phyloP scores from a whole-genome alignment of 2,113 vertebrate species.

The Daphoenositta chrysoptera region DNA sequence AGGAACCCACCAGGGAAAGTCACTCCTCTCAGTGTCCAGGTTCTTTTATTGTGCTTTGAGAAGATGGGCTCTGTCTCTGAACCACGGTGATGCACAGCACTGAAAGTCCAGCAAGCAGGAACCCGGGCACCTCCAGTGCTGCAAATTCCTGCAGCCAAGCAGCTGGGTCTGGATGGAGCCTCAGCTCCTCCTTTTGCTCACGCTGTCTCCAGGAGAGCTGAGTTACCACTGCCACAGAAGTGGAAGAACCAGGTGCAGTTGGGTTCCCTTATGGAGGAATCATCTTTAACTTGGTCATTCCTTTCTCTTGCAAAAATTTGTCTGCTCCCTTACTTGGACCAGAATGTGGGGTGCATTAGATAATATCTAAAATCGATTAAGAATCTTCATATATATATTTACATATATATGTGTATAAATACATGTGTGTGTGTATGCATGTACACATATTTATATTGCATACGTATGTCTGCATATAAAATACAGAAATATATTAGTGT shows the following conservation, averaged over 20 bases:
- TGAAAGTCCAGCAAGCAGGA: background rate
- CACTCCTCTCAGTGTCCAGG: background rate
- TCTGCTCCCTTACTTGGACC: background rate
- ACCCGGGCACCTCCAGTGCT: background rate
- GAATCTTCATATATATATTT: background rate
- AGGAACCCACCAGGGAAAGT: background rate
- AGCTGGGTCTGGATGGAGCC: background rate
- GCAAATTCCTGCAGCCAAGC: background rate
- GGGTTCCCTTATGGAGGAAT: background rate
- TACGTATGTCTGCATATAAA: background rate
- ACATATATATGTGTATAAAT: too few relatives aligned
- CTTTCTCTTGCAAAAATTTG: background rate
- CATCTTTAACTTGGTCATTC: background rate
- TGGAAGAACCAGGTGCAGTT: background rate
- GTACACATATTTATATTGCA: too few relatives aligned
- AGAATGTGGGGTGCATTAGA: background rate
- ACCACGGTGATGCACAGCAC: too few relatives aligned
- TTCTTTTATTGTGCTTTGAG: background rate
- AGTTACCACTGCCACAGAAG: too few relatives aligned
- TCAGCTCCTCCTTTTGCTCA: background rate
- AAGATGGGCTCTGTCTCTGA: too few relatives aligned
- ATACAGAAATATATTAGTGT: background rate
- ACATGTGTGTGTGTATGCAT: too few relatives aligned
- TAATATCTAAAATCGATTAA: background rate
- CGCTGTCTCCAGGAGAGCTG: background rate